Base-by-base conservation (phyloP, 2,797 vertebrate genomes). In the Enoplosus armatus region DNA sequence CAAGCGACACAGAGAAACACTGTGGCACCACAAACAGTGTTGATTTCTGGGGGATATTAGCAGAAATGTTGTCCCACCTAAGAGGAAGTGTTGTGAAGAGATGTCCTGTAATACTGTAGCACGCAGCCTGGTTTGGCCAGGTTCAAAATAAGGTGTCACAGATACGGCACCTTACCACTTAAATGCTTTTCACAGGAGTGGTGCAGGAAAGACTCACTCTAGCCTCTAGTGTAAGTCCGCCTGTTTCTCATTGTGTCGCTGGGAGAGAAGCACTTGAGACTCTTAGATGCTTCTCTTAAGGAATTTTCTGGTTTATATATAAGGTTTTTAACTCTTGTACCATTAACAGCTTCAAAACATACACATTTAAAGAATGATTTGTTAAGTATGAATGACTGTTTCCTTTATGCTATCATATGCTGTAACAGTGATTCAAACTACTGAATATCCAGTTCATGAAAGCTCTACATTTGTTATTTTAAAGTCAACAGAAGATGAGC, bases 141-240 rank as follows among this genome's bases (percentile, higher is more conserved):
- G 60, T 72, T 81, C 79, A 77, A 47, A 76, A 66, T 18, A 53
- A 47, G 16, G 60, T 66, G 72, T 60, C 76, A 68, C 53, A 62
- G 64, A 81, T 37, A 67, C 35, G 60, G 59, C 69, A 72, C 37
- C 26, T 69, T 5, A 55, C 51, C 67, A 69, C 70, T 79, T 51
- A 74, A 76, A 79, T 66, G 74, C 50, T 78, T 89, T 86, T 82
- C 66, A 79, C 43, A 69, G 43, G 20, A 29, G 56, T 35, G 11
- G 7, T 62, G 77, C 54, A 31, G 55, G 39, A 80, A 56, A 73
- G 50, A 48, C 60, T 45, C 48, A 5, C 8, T 51, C 20, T 15
- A 60, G 22, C 51, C 45, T 72, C 47, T 0, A 20, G 56, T 33
- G 69, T 45, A 4, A 1, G 8, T 62, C 26, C 79, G 51, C 45